These are phyloP conservation scores for Vanessa cardui DNA, from an alignment of 2,888 invertebrate genomes.

Conservation along the genomic window DNA sequence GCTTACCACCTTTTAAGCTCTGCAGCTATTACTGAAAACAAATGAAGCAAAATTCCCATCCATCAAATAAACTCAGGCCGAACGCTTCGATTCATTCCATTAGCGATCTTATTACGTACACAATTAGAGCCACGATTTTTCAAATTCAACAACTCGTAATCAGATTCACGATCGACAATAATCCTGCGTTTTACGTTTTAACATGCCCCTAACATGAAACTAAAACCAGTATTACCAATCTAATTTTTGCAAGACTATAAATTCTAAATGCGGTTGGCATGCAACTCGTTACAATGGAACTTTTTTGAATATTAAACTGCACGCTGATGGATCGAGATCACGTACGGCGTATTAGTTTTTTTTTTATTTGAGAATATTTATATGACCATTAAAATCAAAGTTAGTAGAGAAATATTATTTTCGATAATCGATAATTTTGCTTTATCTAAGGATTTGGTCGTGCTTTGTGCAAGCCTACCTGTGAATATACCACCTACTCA, in stretches of 20 bases:
- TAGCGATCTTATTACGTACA: constrained; percentile 17
- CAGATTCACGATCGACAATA: constrained; percentile 30
- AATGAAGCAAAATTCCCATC: constrained; percentile 14
- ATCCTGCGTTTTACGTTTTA: constrained; percentile 24
- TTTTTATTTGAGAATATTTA: background rate
- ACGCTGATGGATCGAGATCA: constrained; percentile 26
- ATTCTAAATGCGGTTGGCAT: constrained; percentile 34
- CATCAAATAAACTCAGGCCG: constrained; percentile 5
- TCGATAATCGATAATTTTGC: too few species aligned
- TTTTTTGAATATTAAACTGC: constrained; percentile 32
- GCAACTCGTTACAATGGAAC: constrained; percentile 33
- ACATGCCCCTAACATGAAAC: constrained; percentile 37
- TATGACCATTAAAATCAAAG: background rate
- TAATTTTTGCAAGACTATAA: constrained; percentile 40
- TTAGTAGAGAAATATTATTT: too few species aligned
- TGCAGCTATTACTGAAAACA: constrained; percentile 12
- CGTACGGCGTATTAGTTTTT: constrained; percentile 13
- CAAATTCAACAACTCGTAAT: constrained; percentile 15
- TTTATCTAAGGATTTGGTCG: too few species aligned
- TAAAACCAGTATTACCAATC: constrained; percentile 33
- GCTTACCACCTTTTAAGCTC: constrained; percentile 12
- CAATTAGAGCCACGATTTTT: constrained; percentile 17
- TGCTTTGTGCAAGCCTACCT: too few species aligned
- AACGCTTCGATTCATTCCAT: background rate
- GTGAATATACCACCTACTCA: too few species aligned